Percentiles rank a stretch among this genome's conserved stretches.
Evolutionary conservation across 2,797 vertebrate species (phyloP).

Genomic region (Potorous gilbertii): DNA sequence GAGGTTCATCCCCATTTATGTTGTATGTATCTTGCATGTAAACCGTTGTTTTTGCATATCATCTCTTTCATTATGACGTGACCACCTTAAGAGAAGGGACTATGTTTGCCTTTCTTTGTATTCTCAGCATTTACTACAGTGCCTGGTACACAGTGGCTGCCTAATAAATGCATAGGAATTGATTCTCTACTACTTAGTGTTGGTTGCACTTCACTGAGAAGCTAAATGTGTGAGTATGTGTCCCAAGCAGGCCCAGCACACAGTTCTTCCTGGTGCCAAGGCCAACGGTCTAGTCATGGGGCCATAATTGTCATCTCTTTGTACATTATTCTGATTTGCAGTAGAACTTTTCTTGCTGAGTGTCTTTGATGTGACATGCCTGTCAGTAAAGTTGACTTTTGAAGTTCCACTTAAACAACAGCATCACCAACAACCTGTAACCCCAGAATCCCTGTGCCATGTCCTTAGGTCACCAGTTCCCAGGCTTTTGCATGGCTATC

Average conservation of each 20-base stretch:
- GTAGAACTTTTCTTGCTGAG: slow-evolving; percentile 54
- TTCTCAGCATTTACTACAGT: background rate
- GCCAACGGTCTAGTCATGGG: background rate
- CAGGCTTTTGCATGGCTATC: slow-evolving; percentile 89
- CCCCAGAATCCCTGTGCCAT: background rate
- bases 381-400: slow-evolving; percentile 14
- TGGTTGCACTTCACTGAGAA: background rate
- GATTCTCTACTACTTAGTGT: background rate
- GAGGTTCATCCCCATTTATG: background rate
- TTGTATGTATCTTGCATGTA: background rate
- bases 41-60: background rate
- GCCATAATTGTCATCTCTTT: slow-evolving; percentile 47
- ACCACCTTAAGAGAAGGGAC: background rate
- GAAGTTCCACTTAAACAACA: background rate
- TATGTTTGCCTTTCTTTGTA: background rate
- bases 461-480: slow-evolving; percentile 84
- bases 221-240: background rate
- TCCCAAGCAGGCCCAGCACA: background rate
- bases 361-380: slow-evolving; percentile 51
- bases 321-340: slow-evolving; percentile 43
- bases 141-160: background rate
- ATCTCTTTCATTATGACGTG: background rate
- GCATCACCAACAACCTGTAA: background rate
- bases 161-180: background rate
- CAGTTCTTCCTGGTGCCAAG: background rate